Base-by-base conservation (phyloP, 2,113 vertebrate species). In the Uria aalge region DNA sequence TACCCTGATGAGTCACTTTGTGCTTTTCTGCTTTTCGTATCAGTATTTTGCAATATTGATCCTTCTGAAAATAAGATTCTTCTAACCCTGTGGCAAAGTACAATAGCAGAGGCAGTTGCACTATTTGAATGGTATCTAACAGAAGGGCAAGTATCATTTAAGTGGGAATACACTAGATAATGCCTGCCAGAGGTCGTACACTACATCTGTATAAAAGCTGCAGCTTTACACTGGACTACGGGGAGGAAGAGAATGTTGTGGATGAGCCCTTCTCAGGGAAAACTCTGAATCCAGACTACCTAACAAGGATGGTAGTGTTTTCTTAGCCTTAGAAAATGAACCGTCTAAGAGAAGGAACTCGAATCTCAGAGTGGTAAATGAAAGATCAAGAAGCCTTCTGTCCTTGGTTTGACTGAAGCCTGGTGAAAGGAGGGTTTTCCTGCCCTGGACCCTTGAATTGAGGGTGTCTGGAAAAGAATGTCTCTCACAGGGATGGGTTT, bases 321-420 rank as follows among this genome's bases (percentile, higher is more conserved):
- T 52, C 16, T 30, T 57, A 45, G 30, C 27, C 15, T 69, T 78
- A 22, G 62, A 27, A 77, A 80, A 38, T 47, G 13, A 84, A 43
- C 6, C 0, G 12, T 6, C 3, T 38, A 45, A 30, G 32, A 73
- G 18, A 66, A 82, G 0, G 0, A 74, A 34, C 8, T 19, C 0
- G 1, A 29, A 41, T 29, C 22, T 68, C 41, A 41, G 20, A 68
- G 18, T 6, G 20, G 6, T 32, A 56, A 86, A 22, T 11, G 22
- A 59, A 78, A 88, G 19, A 45, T 7, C 20, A 82, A 38, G 43
- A 32, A 53, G 8, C 6, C 8, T 80, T 73, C 24, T 55, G 15
- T 30, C 22, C 6, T 17, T 55, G 43, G 13, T 50, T 69, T 78
- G 52, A 48, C 38, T 22, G 26, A 88, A 82, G 4, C 8, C 23